Evolutionary conservation across 2,797 vertebrate species (phyloP).

Genomic region (Notolepis coatsorum): DNA sequence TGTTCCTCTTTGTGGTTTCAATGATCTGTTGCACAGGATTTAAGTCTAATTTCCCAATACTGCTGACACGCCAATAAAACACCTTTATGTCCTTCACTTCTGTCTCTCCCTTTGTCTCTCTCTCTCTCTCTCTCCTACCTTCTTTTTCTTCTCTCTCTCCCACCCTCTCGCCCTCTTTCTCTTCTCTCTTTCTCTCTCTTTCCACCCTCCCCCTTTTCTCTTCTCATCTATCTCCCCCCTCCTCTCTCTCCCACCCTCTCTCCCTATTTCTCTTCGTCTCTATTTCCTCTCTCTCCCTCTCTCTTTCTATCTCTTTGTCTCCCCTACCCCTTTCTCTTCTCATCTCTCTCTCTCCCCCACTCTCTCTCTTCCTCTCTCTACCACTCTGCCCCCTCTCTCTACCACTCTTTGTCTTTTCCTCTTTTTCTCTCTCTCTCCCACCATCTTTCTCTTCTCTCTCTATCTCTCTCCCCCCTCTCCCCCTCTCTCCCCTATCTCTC

Average conservation of each 20-base stretch:
- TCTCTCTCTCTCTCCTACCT: too few species aligned
- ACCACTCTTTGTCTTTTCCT: too few species aligned
- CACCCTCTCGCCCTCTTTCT: background rate
- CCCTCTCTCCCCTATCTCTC: too few species aligned
- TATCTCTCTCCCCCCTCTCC: background rate
- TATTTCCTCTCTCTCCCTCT: background rate
- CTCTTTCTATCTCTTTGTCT: constrained; percentile 21
- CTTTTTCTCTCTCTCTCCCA: background rate
- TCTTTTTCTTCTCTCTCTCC: background rate
- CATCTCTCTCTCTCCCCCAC: too few species aligned
- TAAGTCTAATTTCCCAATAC: background rate
- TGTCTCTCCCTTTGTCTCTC: too few species aligned
- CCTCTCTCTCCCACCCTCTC: too few species aligned
- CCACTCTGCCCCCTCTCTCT: too few species aligned
- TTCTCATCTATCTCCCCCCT: too few species aligned
- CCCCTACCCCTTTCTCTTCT: background rate
- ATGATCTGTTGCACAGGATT: background rate
- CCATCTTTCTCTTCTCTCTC: background rate
- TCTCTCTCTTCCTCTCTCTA: too few species aligned
- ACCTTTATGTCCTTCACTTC: background rate
- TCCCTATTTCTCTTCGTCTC: too few species aligned
- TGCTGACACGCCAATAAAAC: background rate
- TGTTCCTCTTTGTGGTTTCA: background rate
- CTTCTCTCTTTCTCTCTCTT: background rate
- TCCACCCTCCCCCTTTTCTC: too few species aligned